Evolutionary conservation across 2,888 invertebrate genomes (phyloP), one percentile per base, ranked within the genome.

Genomic region (Pogonocherus hispidulus): DNA sequence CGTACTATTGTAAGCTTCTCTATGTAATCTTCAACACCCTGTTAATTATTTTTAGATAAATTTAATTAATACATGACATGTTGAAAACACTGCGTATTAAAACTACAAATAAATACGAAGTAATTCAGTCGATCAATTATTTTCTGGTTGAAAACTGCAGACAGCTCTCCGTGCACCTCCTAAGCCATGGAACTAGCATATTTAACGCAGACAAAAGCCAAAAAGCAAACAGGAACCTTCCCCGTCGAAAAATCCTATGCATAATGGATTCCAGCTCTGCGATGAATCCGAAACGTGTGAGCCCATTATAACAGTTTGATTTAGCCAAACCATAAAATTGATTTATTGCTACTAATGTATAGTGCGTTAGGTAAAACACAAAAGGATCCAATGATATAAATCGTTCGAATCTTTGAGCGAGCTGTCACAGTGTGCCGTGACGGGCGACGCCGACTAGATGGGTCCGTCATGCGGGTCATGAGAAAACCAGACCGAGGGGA

Each of bases 291-390:
- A 73, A 79, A 71, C 73, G 78, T 79, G 82, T 77, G 80, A 81
- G 80, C 77, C 82, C 83, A 83, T 84, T 83, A 83, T 81, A 80
- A 77, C 82, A 80, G 82, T 84, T 86, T 86, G 86, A 86, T 86
- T 85, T 85, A 85, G 27, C 84, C 83, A 85, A 85, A 84, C 84
- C 85, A 85, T 85, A 85, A 86, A 86, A 85, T 85, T 85, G 85
- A 86, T 86, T 85, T 86, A 85, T 85, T 82, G 83, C 83, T 78
- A 79, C 82, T 84, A 85, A 85, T 85, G 84, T 81, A 82, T 83
- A 83, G 83, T 84, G 84, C 83, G 84, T 84, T 84, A 84, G 84
- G 84, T 84, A 81, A 84, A 84, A 84, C 79, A 85, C 84, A 85
- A 85, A 85, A 84, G 84, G 82, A 82, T 80, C 83, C 81, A 83